Conservation (phyloP, 2,797 vertebrate genomes). For the Gymnoscopelus microlampas region DNA sequence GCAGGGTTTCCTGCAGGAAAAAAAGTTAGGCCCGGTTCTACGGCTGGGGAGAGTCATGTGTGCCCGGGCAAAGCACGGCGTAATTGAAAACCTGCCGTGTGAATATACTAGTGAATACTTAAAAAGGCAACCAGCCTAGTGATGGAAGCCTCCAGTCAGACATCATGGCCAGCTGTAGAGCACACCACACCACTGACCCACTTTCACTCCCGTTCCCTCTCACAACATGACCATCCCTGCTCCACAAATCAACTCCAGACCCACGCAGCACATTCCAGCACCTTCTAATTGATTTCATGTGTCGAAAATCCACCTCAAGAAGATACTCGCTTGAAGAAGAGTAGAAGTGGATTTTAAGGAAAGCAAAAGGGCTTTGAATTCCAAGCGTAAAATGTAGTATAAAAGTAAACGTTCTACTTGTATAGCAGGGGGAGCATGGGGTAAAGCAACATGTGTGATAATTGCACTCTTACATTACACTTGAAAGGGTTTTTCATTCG, state of each 20-base stretch:
- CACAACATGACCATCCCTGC: slow-evolving; percentile 61
- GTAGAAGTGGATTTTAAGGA: slow-evolving; percentile 36
- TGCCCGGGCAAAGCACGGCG: too few species aligned
- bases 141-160: slow-evolving; percentile 53
- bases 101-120: too few species aligned
- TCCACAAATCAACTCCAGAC: slow-evolving; percentile 80
- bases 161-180: slow-evolving; percentile 67
- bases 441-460: background rate
- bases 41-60: too few species aligned
- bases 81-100: too few species aligned
- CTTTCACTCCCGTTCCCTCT: slow-evolving; percentile 49
- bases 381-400: slow-evolving; percentile 29
- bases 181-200: slow-evolving; percentile 60
- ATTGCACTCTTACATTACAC: background rate
- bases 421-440: background rate
- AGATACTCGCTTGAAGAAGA: slow-evolving; percentile 61
- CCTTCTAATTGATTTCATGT: slow-evolving; percentile 84
- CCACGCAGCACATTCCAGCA: slow-evolving; percentile 80
- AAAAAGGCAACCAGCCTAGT: too few species aligned
- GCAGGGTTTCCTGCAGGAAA: too few species aligned
- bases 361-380: slow-evolving; percentile 35
- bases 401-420: slow-evolving; percentile 16
- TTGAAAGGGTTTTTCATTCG: background rate
- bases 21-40: too few species aligned
- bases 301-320: slow-evolving; percentile 58